Evolutionary conservation across 2,888 invertebrate genomes (phyloP), one percentile per base, ranked within the genome.

Genomic region (Lacanobia oleracea): DNA sequence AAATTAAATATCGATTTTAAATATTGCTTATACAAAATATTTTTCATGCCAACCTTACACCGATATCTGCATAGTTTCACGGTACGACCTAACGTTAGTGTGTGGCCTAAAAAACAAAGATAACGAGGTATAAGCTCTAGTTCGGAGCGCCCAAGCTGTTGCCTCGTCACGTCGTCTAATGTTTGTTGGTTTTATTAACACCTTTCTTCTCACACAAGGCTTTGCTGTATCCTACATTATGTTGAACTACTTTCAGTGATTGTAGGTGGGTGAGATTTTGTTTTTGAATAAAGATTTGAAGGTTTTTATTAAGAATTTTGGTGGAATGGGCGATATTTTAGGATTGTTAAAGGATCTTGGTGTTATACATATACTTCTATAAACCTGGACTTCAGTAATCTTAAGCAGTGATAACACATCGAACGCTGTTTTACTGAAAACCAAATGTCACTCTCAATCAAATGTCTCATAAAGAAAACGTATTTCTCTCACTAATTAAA

Each of bases 91-190:
- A 43, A 67, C 48, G 51, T 73, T 53, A 27, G 57, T n/a, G 51
- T 64, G 64, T 73, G 68, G 59, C 69, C 81, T 75, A 79, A 64
- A 76, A 67, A 65, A 56, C 59, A 64, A 61, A 50, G 77, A 83
- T 79, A 81, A 69, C 69, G 23, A 63, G 56, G 63, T 59, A 53
- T 51, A 77, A 75, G 59, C 71, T 50, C 50, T 72, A 66, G 69
- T 72, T 74, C 62, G 66, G 33, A 72, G 61, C 77, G 37, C 40
- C 54, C 8, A 70, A 72, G 67, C 56, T 51, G 63, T 57, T 73
- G 62, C 61, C 50, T 57, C 67, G 72, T 81, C 78, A 83, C 73
- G 83, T 74, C 70, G 40, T 2, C 33, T 70, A 67, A 70, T 54
- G 59, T 81, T 60, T 77, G 67, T 72, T 56, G 45, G 60, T 67